Conservation (phyloP, 2,888 invertebrate genomes). For the Drosophila eohydei region DNA sequence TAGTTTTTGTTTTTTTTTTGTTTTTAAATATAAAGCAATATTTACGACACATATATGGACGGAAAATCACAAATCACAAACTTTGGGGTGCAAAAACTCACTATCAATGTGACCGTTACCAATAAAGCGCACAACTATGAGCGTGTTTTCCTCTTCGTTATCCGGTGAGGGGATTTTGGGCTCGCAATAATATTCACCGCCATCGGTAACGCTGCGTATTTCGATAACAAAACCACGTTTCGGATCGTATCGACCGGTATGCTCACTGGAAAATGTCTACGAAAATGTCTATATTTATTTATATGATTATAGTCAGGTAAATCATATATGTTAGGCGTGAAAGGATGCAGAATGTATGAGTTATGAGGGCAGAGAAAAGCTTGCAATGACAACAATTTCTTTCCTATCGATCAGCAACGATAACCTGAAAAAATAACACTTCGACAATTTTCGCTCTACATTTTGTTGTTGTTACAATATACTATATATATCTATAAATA, state of each 20-base stretch:
- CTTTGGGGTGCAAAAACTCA: conserved; percentile 84
- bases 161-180: conserved; percentile 77
- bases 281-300: conserved; percentile 20
- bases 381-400: conserved; percentile 11
- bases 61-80: conserved; percentile 84
- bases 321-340: background rate
- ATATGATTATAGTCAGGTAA: conserved; percentile 8
- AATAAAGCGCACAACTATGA: conserved; percentile 72
- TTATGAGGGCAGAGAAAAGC: background rate
- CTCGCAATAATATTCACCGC: conserved; percentile 80
- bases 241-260: conserved; percentile 81
- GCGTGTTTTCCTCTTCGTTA: conserved; percentile 76
- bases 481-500: conserved; percentile 14
- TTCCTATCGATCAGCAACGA: conserved; percentile 5
- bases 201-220: conserved; percentile 81
- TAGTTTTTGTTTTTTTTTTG: conserved; percentile 11
- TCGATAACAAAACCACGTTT: conserved; percentile 82
- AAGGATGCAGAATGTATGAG: conserved; percentile 6
- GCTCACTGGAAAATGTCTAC: conserved; percentile 80
- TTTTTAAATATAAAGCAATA: conserved; percentile 67
- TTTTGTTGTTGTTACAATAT: background rate
- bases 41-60: conserved; percentile 78
- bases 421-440: background rate
- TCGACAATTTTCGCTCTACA: background rate
- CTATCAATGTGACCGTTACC: conserved; percentile 84